Conservation (phyloP, 2,888 invertebrate species). For the Bruchidius siliquastri region DNA sequence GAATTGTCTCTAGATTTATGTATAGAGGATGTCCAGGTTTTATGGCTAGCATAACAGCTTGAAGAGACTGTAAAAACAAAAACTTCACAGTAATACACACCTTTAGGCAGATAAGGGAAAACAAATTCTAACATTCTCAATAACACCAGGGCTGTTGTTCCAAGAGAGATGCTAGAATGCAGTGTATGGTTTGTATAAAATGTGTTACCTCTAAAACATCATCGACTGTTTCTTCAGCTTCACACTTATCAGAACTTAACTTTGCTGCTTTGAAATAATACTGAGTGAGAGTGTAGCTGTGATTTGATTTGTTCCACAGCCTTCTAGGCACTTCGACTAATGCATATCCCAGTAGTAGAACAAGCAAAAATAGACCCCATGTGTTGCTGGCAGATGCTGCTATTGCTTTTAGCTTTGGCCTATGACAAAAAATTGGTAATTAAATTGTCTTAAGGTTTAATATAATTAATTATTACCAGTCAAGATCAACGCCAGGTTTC, state of each 20-base stretch:
- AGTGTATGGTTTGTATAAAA: too few species aligned
- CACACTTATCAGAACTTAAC: conserved; percentile 89
- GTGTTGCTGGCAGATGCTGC: conserved; percentile 98
- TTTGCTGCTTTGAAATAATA: conserved; percentile 94
- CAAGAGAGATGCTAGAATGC: too few species aligned
- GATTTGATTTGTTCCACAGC: conserved; percentile 84
- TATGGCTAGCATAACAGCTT: conserved; percentile 74
- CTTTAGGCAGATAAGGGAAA: background rate
- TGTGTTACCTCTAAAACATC: conserved; percentile 86
- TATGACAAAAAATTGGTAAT: conserved; percentile 30
- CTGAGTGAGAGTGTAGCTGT: conserved; percentile 19
- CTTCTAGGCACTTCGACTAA: conserved; percentile 92
- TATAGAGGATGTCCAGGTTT: conserved; percentile 71
- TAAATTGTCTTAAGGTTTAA: background rate
- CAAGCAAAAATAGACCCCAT: conserved; percentile 94
- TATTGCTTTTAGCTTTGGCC: conserved; percentile 88
- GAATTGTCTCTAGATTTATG: conserved; percentile 79
- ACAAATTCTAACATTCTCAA: too few species aligned
- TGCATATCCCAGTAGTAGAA: conserved; percentile 89
- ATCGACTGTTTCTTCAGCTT: conserved; percentile 95
- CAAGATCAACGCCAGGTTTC: conserved; percentile 81
- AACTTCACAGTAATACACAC: background rate
- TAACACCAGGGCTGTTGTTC: too few species aligned
- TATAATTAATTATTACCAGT: conserved; percentile 58
- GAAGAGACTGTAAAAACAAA: conserved; percentile 63